Percentiles rank a stretch among this genome's conserved stretches.
Evolutionary conservation across 2,888 invertebrate species (phyloP).

Genomic region (Bombylius discolor): DNA sequence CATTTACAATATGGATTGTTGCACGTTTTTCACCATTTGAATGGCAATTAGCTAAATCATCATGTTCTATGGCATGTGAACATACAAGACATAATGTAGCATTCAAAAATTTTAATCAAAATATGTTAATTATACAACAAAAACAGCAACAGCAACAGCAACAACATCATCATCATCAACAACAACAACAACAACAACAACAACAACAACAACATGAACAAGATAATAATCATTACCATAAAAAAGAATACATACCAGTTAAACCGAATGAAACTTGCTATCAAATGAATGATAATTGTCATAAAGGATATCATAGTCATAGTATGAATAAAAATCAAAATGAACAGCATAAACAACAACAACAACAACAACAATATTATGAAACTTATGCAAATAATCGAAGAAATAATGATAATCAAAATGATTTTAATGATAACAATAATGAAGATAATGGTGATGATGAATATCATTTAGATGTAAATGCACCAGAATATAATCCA

Average conservation of each 20-base stretch:
- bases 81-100: neutral
- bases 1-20: constrained; percentile 69
- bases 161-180: neutral
- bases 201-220: neutral
- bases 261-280: no score
- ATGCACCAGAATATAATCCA: neutral
- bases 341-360: neutral
- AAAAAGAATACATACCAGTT: neutral
- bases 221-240: neutral
- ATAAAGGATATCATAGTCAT: neutral
- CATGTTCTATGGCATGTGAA: constrained; percentile 32
- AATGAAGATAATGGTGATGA: neutral
- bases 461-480: neutral
- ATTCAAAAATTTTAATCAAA: neutral
- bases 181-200: neutral
- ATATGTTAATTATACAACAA: neutral
- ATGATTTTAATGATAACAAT: neutral
- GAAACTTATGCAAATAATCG: neutral
- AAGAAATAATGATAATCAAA: neutral
- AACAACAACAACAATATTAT: neutral
- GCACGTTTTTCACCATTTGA: constrained; percentile 76
- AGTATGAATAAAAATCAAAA: neutral
- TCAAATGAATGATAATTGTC: neutral
- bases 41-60: constrained; percentile 50
- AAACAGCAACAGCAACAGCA: neutral